Evolutionary conservation across 2,797 vertebrate species (phyloP), one percentile per base, ranked within the genome.

Genomic region (Cheirogaleus major): DNA sequence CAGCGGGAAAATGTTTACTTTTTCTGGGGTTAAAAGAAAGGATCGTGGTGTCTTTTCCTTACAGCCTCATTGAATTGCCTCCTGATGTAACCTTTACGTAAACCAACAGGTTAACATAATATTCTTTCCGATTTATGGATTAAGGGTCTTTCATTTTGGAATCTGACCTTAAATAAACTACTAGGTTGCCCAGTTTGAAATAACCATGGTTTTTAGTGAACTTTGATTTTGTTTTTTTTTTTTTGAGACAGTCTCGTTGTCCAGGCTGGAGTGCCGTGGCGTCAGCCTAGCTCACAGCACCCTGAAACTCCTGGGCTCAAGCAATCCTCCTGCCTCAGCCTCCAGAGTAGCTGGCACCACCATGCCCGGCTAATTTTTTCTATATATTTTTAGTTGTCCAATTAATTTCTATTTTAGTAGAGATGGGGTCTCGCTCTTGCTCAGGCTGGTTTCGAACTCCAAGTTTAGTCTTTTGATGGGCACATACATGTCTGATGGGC

Each of bases 121-220:
- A 4, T 65, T 65, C 63, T 75, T 50, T 57, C 61, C 27, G 25
- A 0, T 48, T 2, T 82, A 80, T 95, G 59, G 38, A 15, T 15
- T 48, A 67, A 72, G 83, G 86, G 45, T 18, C 78, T 91, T 90
- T 90, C 76, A 72, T 35, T 85, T 89, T 65, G 87, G 55, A 89
- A 82, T 82, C 32, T 55, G 30, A 86, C 73, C 92, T 96, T 81
- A 96, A 96, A 92, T 91, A 92, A 95, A 84, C 61, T 63, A 73
- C 22, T 45, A 41, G 79, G 76, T 73, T 43, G 89, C 78, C 93
- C 63, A 25, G 61, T 96, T 91, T 93, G 76, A 97, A 90, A 76
- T 79, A 80, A 78, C 61, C 61, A 30, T 30, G 80, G 84, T 45
- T 89, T 95, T 91, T 70, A 41, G 79, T 86, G 80, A 80, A 75